A percentile compares a stretch with the other conserved stretches of the same genome.
These are phyloP conservation scores for Myrmecophaga tridactyla DNA, from an alignment of 2,113 vertebrate species.

Conservation along the genomic window DNA sequence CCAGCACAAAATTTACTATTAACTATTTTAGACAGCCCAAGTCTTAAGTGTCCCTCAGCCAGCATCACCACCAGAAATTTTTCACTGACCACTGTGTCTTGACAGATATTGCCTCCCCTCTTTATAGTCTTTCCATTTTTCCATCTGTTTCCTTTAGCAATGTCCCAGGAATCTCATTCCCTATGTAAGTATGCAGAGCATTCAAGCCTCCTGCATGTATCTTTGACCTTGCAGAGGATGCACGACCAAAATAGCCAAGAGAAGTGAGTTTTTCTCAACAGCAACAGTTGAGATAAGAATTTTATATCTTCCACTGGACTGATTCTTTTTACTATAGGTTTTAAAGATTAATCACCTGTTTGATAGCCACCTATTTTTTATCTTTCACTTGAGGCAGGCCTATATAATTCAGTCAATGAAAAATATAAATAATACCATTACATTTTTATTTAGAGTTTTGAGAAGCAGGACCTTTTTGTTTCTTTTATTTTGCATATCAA, in stretches of 20 bases:
- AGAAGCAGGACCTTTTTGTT: not conserved
- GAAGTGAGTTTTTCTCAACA: not conserved
- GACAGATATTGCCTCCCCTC: not conserved
- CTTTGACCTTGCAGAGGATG: not conserved
- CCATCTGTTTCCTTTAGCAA: not conserved
- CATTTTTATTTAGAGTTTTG: not conserved
- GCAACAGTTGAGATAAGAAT: not conserved
- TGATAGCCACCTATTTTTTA: not conserved
- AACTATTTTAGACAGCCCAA: not conserved
- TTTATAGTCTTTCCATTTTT: not conserved
- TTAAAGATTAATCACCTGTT: not conserved
- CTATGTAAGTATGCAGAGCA: not conserved
- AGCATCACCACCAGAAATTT: not conserved
- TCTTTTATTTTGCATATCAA: not conserved
- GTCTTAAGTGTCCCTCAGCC: not conserved
- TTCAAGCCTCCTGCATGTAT: not conserved
- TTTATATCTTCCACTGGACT: not conserved
- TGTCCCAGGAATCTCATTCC: not conserved
- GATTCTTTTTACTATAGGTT: not conserved
- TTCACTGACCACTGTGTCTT: not conserved
- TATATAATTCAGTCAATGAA: not conserved
- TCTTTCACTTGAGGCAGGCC: not conserved
- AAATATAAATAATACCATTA: not conserved
- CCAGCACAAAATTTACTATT: not conserved
- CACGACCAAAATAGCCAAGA: rapidly evolving